Base-by-base conservation (phyloP, 2,113 vertebrate genomes). In the Zosterops japonicus region DNA sequence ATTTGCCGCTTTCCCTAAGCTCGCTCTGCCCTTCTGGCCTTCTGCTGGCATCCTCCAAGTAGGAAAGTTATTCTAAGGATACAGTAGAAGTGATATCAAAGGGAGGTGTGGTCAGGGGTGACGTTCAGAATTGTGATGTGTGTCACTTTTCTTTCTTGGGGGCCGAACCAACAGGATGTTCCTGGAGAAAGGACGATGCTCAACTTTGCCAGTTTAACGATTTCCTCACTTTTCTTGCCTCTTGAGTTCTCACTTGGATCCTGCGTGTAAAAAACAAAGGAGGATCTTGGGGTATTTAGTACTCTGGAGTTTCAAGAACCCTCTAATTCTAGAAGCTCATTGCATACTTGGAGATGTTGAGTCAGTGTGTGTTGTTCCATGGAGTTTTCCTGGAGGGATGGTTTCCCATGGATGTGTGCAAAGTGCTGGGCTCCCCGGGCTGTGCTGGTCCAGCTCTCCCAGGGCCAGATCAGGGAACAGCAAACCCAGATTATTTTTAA, bases 41-140 rank as follows among this genome's bases (percentile, higher is more conserved):
- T 22, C 44, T 27, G 49, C 24, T 4, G 19, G 11, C 52, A 63
- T 83, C 63, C 77, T 80, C 49, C 35, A 3, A 64, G 35, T 13
- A 23, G 72, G 35, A n/a, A 35, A 39, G 74, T 47, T 22, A 23
- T 55, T 75, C n/a, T 39, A 3, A 61, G 36, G 42, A 18, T 29
- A 2, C 4, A 13, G 29, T 5, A 21, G 87, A 28, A 57, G 6
- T 55, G 44, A 33, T 79, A 76, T 39, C 12, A 57, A 29, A 35
- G 61, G 67, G 52, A 53, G 47, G 24, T 49, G 78, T 53, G 78
- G 18, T 24, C 25, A 5, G 35, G 55, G 23, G 8, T 39, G 83
- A 6, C 6, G 0, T 14, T 68, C 35, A 27, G 33, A 52, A n/a
- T 17, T 41, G 46, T 1, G 4, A 25, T 0, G 0, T 27, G 33